phyloP scores from a whole-genome alignment of 35 echinoderm and acorn worm genomes.

The Lytechinus variegatus region DNA sequence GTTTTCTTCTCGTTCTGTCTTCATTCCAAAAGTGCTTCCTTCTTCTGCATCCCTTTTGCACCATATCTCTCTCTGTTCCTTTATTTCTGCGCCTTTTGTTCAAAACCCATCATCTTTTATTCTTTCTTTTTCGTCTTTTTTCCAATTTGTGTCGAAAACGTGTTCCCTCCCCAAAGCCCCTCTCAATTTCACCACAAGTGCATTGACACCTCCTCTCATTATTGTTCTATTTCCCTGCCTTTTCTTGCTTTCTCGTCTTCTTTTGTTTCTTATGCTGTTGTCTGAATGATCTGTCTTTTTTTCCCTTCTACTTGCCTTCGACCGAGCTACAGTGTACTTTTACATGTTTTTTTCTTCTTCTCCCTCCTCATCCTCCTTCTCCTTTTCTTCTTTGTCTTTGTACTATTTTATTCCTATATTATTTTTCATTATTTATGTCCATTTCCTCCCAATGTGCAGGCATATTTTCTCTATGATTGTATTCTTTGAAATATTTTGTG shows the following conservation, averaged over 20 bases:
- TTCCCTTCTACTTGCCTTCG: background rate
- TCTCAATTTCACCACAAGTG: constrained; percentile 50
- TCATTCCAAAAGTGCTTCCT: background rate
- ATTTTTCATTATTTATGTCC: background rate
- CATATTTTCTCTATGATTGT: background rate
- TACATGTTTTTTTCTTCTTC: background rate
- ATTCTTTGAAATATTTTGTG: background rate
- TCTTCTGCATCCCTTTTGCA: background rate
- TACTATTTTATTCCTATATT: background rate
- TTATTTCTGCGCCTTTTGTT: background rate
- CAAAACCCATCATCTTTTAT: background rate
- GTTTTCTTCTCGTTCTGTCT: background rate
- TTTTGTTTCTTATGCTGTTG: background rate
- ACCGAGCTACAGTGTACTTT: background rate
- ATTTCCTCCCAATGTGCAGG: background rate
- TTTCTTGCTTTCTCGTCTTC: background rate
- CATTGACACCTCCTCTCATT: constrained; percentile 41
- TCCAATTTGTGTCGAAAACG: background rate
- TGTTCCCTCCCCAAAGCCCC: constrained; percentile 39
- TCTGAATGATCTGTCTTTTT: background rate
- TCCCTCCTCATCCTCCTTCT: background rate
- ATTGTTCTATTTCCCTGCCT: background rate
- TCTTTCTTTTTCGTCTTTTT: background rate
- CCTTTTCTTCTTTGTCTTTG: background rate
- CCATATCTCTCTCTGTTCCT: background rate